phyloP scores from a whole-genome alignment of 2,113 vertebrate species.

The Leucosticte australis region DNA sequence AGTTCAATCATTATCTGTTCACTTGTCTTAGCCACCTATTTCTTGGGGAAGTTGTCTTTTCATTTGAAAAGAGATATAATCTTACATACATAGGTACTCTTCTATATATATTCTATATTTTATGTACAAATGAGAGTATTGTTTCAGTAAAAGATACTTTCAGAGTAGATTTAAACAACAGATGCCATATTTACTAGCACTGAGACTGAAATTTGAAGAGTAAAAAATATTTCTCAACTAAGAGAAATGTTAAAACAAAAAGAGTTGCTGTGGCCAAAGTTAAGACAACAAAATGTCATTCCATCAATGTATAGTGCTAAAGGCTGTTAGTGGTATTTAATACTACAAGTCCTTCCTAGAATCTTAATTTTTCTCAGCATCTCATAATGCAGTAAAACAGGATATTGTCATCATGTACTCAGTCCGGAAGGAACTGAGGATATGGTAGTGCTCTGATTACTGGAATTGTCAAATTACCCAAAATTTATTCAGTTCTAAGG shows the following conservation, averaged over 20 bases:
- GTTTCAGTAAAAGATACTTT: neutral
- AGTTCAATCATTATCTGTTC: neutral
- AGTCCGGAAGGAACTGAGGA: neutral
- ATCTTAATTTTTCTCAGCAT: neutral
- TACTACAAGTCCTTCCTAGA: neutral
- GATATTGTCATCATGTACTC: neutral
- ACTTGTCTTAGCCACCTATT: neutral
- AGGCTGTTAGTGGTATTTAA: conserved; percentile 1
- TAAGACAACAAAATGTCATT: neutral
- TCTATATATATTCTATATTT: neutral
- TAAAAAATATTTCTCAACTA: neutral
- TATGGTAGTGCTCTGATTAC: neutral
- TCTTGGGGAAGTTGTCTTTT: neutral
- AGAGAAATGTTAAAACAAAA: neutral
- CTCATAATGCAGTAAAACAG: neutral
- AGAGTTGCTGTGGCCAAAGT: neutral
- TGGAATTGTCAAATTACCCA: conserved; percentile 17
- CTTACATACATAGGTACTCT: neutral
- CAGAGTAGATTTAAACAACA: neutral
- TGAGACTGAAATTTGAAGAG: neutral
- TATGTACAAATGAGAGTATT: neutral
- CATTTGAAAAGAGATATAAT: neutral
- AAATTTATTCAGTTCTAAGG: conserved; percentile 2
- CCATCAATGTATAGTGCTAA: neutral
- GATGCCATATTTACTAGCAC: neutral